Conservation (phyloP, 2,113 vertebrate genomes). For the Laticauda colubrina region DNA sequence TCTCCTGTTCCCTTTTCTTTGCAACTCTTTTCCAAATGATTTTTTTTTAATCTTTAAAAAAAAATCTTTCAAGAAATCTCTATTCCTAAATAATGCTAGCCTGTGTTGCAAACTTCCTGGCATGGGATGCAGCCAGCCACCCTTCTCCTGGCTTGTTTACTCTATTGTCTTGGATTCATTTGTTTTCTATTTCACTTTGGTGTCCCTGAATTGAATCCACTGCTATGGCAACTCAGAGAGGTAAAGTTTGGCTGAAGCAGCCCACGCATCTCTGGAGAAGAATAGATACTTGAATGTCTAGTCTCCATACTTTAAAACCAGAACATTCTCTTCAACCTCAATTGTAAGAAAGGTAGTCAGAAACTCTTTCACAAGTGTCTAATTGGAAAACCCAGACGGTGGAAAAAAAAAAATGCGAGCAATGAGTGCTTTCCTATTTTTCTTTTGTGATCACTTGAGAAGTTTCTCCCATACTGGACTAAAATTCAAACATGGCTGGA, state of each 20-base stretch:
- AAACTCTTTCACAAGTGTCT: background rate
- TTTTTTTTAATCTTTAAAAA: background rate
- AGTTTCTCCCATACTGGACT: background rate
- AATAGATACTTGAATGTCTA: background rate
- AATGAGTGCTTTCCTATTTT: background rate
- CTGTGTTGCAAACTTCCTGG: background rate
- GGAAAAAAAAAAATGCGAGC: background rate
- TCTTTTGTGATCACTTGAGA: background rate
- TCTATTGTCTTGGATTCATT: background rate
- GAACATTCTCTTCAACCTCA: background rate
- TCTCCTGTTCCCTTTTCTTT: background rate
- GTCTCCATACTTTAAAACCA: background rate
- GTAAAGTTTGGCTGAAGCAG: background rate
- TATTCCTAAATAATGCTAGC: background rate
- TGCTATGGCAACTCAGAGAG: background rate
- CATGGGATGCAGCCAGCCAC: background rate
- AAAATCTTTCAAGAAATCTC: background rate
- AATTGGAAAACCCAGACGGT: background rate
- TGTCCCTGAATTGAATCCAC: background rate
- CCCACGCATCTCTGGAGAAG: background rate
- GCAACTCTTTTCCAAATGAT: background rate
- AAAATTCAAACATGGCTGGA: no score
- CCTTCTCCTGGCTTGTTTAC: background rate
- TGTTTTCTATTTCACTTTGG: background rate
- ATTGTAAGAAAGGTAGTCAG: background rate